Evolutionary conservation across 23 tunicate genomes (phyloP).

Genomic region (Styela clava): DNA sequence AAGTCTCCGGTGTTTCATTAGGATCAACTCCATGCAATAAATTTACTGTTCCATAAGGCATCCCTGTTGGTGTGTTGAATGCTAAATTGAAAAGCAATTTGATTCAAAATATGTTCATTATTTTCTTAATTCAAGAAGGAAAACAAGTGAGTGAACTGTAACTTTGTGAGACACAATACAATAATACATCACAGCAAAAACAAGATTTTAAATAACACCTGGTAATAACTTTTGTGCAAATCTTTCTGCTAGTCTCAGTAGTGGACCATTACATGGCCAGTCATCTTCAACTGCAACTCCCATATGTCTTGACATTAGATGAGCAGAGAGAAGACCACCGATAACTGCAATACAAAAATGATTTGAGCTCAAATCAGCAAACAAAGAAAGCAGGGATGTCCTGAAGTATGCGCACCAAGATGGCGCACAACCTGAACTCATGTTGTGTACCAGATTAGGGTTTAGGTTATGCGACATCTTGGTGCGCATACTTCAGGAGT

Average conservation of each 20-base stretch:
- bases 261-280: conserved; percentile 95
- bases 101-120: not conserved
- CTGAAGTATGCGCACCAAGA: too few relatives aligned
- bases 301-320: conserved; percentile 49
- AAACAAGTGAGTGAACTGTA: not conserved
- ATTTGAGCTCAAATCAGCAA: too few relatives aligned
- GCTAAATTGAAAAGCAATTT: conserved; percentile 35
- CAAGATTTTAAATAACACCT: too few relatives aligned
- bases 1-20: conserved; percentile 79
- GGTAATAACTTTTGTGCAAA: conserved; percentile 55
- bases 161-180: too few relatives aligned
- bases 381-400: too few relatives aligned
- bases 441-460: too few relatives aligned
- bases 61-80: conserved; percentile 82
- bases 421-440: too few relatives aligned
- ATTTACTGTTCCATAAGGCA: conserved; percentile 93
- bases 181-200: too few relatives aligned
- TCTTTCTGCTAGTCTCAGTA: conserved; percentile 61
- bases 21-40: conserved; percentile 62
- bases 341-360: conserved; percentile 38
- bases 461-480: too few relatives aligned
- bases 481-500: too few relatives aligned
- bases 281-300: conserved; percentile 45
- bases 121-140: not conserved
- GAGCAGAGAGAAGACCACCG: conserved; percentile 90